Base-by-base conservation (phyloP, 1,140 invertebrate genomes). In the Globodera rostochiensis region DNA sequence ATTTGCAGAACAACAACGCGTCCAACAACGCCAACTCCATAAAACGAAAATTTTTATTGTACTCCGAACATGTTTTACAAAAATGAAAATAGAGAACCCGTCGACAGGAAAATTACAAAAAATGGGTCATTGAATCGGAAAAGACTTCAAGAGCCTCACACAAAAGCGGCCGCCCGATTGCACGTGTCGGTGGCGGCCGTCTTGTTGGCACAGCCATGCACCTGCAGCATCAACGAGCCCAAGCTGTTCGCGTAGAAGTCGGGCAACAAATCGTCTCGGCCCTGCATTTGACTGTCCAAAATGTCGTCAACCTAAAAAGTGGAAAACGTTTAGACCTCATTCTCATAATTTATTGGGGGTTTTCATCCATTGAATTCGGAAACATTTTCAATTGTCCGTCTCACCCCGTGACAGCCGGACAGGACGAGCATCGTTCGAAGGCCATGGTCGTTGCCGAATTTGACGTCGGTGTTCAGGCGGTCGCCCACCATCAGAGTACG, bases 401-500 rank as follows among this genome's bases (percentile, higher is more conserved):
- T 13, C 9, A 78, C 77, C 77, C 77, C 77, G 69, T 88, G 88
- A 60, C 88, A 89, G 13, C 87, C 87, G 49, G 86, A 88, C 36
- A 88, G 77, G 2, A 88, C 87, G 6, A 88, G 83, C 75, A 89
- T 73, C 6, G 87, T 90, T 36, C 79, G 75, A 45, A 88, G 77
- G 21, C 87, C 87, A 70, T 88, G 87, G 73, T 88, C 85, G 49
- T 81, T 73, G 49, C 87, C 87, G 76, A 88, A 88, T 75, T 90
- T 88, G 15, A 88, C 85, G 78, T 88, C 87, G 21, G 87, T 88
- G 80, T 88, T 89, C 19, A 86, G 86, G 15, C 88, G 93, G 91
- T 98, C 96, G 1, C 96, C 96, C 88, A 98, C 94, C 95, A 98
- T 97, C 9, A 98, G 90, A 7, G 95, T 96, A 77, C 94, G 92